Evolutionary conservation across 2,797 vertebrate species (phyloP).

Genomic region (Tadarida brasiliensis): DNA sequence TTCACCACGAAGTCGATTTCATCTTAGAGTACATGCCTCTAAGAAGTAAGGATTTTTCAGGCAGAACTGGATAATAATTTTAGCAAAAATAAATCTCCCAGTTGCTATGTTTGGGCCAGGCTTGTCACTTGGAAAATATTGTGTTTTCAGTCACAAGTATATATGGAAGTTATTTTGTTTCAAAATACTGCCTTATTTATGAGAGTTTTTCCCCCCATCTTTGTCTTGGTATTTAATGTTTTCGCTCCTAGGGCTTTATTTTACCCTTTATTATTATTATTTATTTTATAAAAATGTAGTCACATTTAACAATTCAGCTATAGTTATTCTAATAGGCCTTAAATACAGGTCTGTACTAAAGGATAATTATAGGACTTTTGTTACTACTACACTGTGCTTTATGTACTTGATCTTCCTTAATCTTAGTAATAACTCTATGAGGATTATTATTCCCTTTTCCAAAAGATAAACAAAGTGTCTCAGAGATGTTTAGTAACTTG

Average conservation of each 20-base stretch:
- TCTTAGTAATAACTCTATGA: slow-evolving; percentile 38
- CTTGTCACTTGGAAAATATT: slow-evolving; percentile 76
- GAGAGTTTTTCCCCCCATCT: neutral
- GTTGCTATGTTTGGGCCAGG: slow-evolving; percentile 58
- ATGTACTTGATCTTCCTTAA: slow-evolving; percentile 63
- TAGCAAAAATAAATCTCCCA: slow-evolving; percentile 61
- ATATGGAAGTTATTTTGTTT: slow-evolving; percentile 72
- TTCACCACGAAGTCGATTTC: slow-evolving; percentile 65
- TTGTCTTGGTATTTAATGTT: slow-evolving; percentile 65
- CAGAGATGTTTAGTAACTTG: slow-evolving; percentile 20
- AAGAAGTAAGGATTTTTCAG: slow-evolving; percentile 46
- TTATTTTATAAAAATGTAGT: slow-evolving; percentile 54
- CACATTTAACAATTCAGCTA: slow-evolving; percentile 42
- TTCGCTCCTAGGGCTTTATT: neutral
- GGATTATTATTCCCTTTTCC: slow-evolving; percentile 1
- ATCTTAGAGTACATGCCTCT: slow-evolving; percentile 17
- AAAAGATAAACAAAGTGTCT: slow-evolving; percentile 50
- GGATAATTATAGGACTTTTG: slow-evolving; percentile 20
- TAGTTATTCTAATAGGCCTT: slow-evolving; percentile 35
- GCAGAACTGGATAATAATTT: slow-evolving; percentile 61
- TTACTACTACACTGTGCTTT: slow-evolving; percentile 7
- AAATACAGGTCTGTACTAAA: slow-evolving; percentile 5
- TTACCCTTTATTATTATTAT: neutral
- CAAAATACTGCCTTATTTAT: slow-evolving; percentile 69
- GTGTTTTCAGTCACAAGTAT: slow-evolving; percentile 65